Evolutionary conservation across 2,888 invertebrate species (phyloP), one percentile per base, ranked within the genome.

Genomic region (Timema podura): DNA sequence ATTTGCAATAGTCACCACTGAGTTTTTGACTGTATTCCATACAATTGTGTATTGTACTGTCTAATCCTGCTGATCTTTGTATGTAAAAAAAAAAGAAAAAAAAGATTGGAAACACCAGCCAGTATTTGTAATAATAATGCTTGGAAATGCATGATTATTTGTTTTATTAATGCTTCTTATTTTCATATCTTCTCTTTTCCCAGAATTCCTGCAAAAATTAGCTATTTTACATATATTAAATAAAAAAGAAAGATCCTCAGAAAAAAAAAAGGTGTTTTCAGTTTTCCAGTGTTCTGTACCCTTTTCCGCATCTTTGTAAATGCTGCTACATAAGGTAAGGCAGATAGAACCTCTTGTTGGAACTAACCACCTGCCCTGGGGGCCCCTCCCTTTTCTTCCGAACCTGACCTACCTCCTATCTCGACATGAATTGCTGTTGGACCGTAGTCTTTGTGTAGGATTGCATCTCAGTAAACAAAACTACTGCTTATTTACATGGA

Each of bases 61-160:
- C 82, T 83, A 83, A 83, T 83, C 82, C 82, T 81, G 82, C 83
- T 84, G 75, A 76, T 75, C 75, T 75, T 75, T 76, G 83, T 84
- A 83, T 84, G 83, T 83, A 83, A 82, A 77, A 75, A 76, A 75
- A 82, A 81, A 82, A 84, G 81, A 78, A 69, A 72, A 71, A 72
- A 30, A 30, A 30, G 30, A 30, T 30, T 30, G 30, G 30, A 30
- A 68, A 73, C 73, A 76, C 82, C 82, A 87, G 88, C 89, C 89
- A 90, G 89, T 87, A 86, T 87, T 87, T 87, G 87, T 90, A 91
- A 91, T 90, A 91, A 91, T 90, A 90, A 91, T 90, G 90, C 90
- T 91, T 91, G 86, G 86, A 87, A 87, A 88, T 90, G 90, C 90
- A 91, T 91, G 91, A 87, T 88, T 89, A 89, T 90, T 90, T 89